Conservation (phyloP, 2,797 vertebrate genomes). For the Salarias fasciatus region DNA sequence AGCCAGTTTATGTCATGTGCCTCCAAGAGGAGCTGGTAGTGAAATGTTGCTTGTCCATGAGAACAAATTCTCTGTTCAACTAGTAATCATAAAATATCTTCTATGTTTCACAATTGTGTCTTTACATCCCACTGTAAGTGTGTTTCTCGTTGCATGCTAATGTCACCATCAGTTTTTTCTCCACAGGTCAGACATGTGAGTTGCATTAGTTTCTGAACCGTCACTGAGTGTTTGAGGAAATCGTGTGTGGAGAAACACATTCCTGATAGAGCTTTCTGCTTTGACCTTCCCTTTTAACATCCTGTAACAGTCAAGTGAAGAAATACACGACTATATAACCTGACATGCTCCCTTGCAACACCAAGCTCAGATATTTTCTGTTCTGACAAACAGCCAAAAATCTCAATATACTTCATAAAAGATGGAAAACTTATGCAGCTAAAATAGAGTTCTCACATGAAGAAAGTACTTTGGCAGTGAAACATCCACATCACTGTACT, state of each 20-base stretch:
- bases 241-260: neutral
- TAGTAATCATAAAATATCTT: neutral
- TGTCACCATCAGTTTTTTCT: neutral
- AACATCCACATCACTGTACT: neutral
- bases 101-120: neutral
- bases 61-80: neutral
- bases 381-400: slow-evolving; percentile 1
- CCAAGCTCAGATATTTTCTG: neutral
- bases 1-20: neutral
- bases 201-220: slow-evolving; percentile 1
- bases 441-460: slow-evolving; percentile 7
- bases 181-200: neutral
- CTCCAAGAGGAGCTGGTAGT: neutral
- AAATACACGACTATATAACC: neutral
- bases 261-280: neutral
- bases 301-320: neutral
- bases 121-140: neutral
- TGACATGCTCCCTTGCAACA: neutral
- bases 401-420: neutral
- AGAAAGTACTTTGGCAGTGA: slow-evolving; percentile 5
- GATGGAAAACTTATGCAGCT: no score
- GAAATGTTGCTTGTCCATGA: slow-evolving; percentile 2
- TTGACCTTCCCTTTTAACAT: slow-evolving; percentile 1
- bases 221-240: neutral
- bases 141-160: neutral